A percentile compares a stretch with the other conserved stretches of the same genome.
phyloP scores from a whole-genome alignment of 30 jellyfish, hydroid and myxozoan species.

The Hydractinia symbiolongicarpus region DNA sequence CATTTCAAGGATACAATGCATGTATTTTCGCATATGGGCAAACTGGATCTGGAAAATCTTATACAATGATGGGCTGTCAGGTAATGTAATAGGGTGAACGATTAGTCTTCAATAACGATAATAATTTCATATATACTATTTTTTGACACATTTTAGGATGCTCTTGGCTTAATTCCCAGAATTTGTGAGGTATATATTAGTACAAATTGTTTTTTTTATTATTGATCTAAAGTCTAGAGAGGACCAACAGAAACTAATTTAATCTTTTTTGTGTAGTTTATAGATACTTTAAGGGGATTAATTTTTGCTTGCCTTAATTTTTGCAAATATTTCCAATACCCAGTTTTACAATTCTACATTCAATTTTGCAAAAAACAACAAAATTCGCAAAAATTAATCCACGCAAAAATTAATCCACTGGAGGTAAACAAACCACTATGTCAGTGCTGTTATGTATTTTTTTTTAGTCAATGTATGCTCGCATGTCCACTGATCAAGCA shows the following conservation, averaged over 20 bases:
- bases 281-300: too few species aligned
- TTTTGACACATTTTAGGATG: slow-evolving; percentile 6
- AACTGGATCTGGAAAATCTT: slow-evolving; percentile 93
- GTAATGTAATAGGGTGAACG: slow-evolving; percentile 27
- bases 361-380: too few species aligned
- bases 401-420: too few species aligned
- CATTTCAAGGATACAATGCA: slow-evolving; percentile 94
- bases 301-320: too few species aligned
- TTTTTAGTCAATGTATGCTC: slow-evolving; percentile 63
- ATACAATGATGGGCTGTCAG: slow-evolving; percentile 97
- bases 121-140: not conserved
- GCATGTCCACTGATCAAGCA: slow-evolving; percentile 82
- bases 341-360: too few species aligned
- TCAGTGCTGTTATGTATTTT: not conserved
- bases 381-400: too few species aligned
- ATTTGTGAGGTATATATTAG: slow-evolving; percentile 2
- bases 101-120: not conserved
- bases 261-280: too few species aligned
- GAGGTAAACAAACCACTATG: too few species aligned
- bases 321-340: too few species aligned
- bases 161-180: slow-evolving; percentile 21
- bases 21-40: slow-evolving; percentile 96
- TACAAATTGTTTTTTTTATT: not conserved
- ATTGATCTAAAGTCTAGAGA: too few species aligned
- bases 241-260: too few species aligned